Conservation (phyloP, 2,113 vertebrate genomes). For the Siniperca chuatsi region DNA sequence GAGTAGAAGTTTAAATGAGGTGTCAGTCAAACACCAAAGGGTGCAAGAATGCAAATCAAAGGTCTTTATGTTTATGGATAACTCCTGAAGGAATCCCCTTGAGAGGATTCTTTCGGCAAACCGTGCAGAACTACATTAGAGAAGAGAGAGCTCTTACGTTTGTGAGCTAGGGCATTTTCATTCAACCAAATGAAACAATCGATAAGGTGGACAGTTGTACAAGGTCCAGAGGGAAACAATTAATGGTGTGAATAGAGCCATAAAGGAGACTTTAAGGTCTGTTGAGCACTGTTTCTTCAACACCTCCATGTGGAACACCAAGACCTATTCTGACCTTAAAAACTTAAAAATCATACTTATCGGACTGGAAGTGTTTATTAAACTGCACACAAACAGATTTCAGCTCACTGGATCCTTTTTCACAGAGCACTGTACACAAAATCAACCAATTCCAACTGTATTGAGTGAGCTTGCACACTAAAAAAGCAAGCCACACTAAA, state of each 20-base stretch:
- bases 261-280: slow-evolving; percentile 48
- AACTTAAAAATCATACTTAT: slow-evolving; percentile 5
- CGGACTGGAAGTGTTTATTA: not conserved
- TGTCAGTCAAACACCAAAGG: slow-evolving; percentile 65
- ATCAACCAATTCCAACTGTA: slow-evolving; percentile 54
- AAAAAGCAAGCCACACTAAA: slow-evolving; percentile 58
- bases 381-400: slow-evolving; percentile 4
- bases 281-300: slow-evolving; percentile 25
- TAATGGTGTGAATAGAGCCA: slow-evolving; percentile 60
- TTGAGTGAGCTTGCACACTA: slow-evolving; percentile 52
- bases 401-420: slow-evolving; percentile 12
- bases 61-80: slow-evolving; percentile 50
- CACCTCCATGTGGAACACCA: slow-evolving; percentile 27
- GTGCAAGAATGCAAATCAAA: slow-evolving; percentile 53
- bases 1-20: slow-evolving; percentile 44
- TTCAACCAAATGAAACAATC: slow-evolving; percentile 72
- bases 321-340: not conserved
- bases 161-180: slow-evolving; percentile 50
- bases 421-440: slow-evolving; percentile 33
- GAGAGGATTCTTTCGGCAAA: slow-evolving; percentile 49
- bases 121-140: slow-evolving; percentile 35
- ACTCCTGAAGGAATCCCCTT: slow-evolving; percentile 35
- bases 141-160: slow-evolving; percentile 22
- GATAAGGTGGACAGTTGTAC: slow-evolving; percentile 62
- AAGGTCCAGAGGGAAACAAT: slow-evolving; percentile 75